Evolutionary conservation across 2,888 invertebrate genomes (phyloP).

Genomic region (Criorhina ranunculi): DNA sequence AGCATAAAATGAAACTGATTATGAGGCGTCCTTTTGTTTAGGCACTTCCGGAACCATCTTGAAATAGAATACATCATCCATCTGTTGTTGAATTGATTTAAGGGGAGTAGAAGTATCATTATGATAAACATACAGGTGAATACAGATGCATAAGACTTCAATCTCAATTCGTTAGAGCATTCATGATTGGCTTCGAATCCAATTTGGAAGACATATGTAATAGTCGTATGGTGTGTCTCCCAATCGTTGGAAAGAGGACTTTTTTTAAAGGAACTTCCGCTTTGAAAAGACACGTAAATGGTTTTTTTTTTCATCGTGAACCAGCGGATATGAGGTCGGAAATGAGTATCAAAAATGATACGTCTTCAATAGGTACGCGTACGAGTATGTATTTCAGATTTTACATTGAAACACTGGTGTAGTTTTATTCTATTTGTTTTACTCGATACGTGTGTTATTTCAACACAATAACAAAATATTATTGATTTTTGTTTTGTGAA

Average conservation of each 20-base stretch:
- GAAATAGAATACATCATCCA: neutral
- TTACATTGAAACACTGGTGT: neutral
- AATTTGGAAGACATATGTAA: slow-evolving; percentile 5
- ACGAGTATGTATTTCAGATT: neutral
- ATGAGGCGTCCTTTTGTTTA: neutral
- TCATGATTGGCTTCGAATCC: neutral
- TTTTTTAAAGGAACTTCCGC: neutral
- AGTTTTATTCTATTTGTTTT: neutral
- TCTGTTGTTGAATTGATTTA: neutral
- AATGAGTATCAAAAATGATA: neutral
- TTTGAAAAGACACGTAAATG: neutral
- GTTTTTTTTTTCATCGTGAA: neutral
- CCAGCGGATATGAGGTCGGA: slow-evolving; percentile 25
- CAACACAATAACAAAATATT: neutral
- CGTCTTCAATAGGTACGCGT: too few relatives aligned
- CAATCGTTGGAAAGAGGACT: neutral
- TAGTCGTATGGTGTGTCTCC: neutral
- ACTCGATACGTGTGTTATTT: neutral
- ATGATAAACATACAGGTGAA: slow-evolving; percentile 3
- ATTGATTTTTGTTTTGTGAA: slow-evolving; percentile 11
- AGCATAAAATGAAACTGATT: neutral
- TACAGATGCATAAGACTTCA: neutral
- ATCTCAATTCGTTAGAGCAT: slow-evolving; percentile 16
- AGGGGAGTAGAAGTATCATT: neutral
- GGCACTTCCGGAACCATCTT: too few relatives aligned